Evolutionary conservation across 2,797 vertebrate genomes (phyloP), one percentile per base, ranked within the genome.

Genomic region (Dipus sagitta): DNA sequence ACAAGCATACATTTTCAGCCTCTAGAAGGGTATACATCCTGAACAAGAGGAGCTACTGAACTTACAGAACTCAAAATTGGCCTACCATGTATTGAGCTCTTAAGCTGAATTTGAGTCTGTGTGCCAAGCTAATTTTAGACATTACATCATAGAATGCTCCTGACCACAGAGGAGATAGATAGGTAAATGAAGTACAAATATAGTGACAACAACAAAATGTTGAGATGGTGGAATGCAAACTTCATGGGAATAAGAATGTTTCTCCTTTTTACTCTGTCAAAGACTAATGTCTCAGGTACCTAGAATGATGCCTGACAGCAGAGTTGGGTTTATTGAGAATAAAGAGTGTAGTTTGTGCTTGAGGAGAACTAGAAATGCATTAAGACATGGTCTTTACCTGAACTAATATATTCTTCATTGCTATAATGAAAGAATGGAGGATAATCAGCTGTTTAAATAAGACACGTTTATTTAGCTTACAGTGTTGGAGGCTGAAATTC

Each of bases 81-180:
- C 32, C 23, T 68, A 23, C 21, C 4, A 42, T 38, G 34, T 38
- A 64, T 60, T 87, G 68, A 71, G 11, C 60, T 91, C 77, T 89
- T 71, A 65, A 32, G 68, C 72, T 92, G 60, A 64, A 84, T 95
- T 77, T 32, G 2, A 70, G 65, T 71, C 65, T 93, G 23, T 81
- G 4, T 78, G 32, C 58, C 70, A 85, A n/a, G 30, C 54, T 4
- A 21, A 78, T 79, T 85, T 18, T 52, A 21, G 58, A 52, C 0
- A 67, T 32, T 67, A 60, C 90, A 76, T 92, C 47, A 86, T 68
- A 67, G 84, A 89, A 85, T 65, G 6, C 23, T 91, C 42, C 38
- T 18, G 60, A 62, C 3, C 23, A 74, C 2, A 13, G 18, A 30
- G 30, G 70, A 62, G 6, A 75, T 78, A 52, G 30, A 5, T 65